These are phyloP conservation scores for Amitus sp. DNA, from an alignment of 2,888 invertebrate species.

Conservation along the genomic window DNA sequence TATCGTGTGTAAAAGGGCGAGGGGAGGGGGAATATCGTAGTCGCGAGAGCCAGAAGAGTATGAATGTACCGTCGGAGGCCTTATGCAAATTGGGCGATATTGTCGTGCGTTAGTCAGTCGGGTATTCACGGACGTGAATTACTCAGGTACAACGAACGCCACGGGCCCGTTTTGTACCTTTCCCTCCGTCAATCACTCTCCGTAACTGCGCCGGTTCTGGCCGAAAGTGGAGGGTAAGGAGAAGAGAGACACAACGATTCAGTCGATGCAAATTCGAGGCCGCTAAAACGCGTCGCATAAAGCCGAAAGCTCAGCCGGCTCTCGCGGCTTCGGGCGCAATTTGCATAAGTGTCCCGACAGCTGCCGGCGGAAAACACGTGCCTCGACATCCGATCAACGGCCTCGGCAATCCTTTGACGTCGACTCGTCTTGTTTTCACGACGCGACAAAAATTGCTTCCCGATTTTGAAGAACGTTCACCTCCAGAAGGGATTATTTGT, in stretches of 20 bases:
- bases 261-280: constrained; percentile 59
- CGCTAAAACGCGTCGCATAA: constrained; percentile 57
- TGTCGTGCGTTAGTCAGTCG: constrained; percentile 51
- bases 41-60: neutral
- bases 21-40: neutral
- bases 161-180: constrained; percentile 24
- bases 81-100: constrained; percentile 59
- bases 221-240: constrained; percentile 33
- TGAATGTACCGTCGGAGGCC: constrained; percentile 23
- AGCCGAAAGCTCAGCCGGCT: constrained; percentile 58
- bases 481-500: no score
- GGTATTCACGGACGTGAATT: constrained; percentile 21
- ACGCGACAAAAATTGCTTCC: neutral
- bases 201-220: constrained; percentile 31
- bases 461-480: no score
- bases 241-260: constrained; percentile 52
- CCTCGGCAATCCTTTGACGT: constrained; percentile 29
- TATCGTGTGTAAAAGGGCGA: no score
- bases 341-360: constrained; percentile 64
- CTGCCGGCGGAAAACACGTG: constrained; percentile 59
- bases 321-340: constrained; percentile 51
- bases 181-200: constrained; percentile 36
- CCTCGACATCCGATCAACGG: constrained; percentile 57
- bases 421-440: constrained; percentile 6
- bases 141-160: constrained; percentile 11